Evolutionary conservation across 2,888 invertebrate genomes (phyloP).

Genomic region (Metallyticus violacea): DNA sequence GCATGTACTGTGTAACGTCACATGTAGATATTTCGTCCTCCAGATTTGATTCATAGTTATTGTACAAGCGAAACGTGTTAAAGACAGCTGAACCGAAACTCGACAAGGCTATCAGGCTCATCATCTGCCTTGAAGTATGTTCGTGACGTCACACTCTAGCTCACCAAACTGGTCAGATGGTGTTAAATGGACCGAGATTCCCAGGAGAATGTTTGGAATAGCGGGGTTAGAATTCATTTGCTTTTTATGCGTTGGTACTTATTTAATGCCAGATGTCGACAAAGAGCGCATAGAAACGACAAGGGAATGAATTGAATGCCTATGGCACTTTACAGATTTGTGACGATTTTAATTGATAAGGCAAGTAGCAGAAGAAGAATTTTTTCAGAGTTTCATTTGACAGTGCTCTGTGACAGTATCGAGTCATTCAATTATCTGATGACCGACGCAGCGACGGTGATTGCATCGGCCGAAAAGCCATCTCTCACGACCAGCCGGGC

Average conservation of each 20-base stretch:
- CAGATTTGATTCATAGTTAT: not conserved
- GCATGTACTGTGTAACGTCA: no score
- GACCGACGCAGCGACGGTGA: no score
- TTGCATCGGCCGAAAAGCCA: no score
- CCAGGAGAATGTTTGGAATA: not conserved
- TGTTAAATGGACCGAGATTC: not conserved
- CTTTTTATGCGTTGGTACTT: not conserved
- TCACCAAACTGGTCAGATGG: not conserved
- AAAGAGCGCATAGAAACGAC: not conserved
- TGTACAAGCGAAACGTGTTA: not conserved
- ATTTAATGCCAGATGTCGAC: not conserved
- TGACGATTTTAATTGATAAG: not conserved
- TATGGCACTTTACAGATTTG: not conserved
- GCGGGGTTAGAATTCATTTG: not conserved
- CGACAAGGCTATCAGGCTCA: not conserved
- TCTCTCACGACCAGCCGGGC: no score
- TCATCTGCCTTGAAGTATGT: not conserved
- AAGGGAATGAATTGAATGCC: not conserved
- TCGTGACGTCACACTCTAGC: not conserved
- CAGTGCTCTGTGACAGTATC: no score
- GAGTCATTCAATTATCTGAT: no score
- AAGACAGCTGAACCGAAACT: no score
- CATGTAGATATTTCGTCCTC: not conserved
- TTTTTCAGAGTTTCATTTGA: no score
- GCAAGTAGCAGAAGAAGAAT: not conserved